Percentiles rank a stretch among this genome's conserved stretches.
These are phyloP conservation scores for Leptinotarsa juncta DNA, from an alignment of 2,888 invertebrate species.

Conservation along the genomic window DNA sequence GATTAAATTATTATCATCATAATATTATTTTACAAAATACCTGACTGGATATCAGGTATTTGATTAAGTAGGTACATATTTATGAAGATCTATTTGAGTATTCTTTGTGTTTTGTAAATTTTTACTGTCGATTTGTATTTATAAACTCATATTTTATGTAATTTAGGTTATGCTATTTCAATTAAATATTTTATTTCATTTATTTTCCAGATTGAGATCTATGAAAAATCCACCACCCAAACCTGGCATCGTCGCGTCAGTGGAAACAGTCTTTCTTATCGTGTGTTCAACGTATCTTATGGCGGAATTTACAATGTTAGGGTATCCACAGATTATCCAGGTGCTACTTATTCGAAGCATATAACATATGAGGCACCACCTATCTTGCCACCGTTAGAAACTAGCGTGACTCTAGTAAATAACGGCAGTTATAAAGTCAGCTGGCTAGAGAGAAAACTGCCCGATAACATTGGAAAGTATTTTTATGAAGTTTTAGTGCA, in stretches of 20 bases:
- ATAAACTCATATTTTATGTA: too few species aligned
- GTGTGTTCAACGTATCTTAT: conserved; percentile 67
- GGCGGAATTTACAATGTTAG: conserved; percentile 70
- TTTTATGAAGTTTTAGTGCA: conserved; percentile 77
- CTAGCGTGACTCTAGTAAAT: conserved; percentile 71
- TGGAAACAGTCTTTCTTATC: conserved; percentile 36
- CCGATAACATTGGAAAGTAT: conserved; percentile 57
- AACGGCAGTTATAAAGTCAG: conserved; percentile 75
- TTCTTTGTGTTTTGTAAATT: too few species aligned
- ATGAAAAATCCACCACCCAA: conserved; percentile 66
- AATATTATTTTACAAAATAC: too few species aligned
- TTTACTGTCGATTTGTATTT: too few species aligned
- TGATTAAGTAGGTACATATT: too few species aligned
- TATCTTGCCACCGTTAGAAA: conserved; percentile 74
- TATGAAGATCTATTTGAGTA: too few species aligned
- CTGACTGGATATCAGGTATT: too few species aligned
- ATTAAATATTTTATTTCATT: conserved; percentile 15
- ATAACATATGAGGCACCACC: conserved; percentile 69
- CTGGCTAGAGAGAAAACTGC: conserved; percentile 72
- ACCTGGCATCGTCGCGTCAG: conserved; percentile 55
- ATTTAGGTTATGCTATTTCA: neutral
- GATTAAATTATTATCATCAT: too few species aligned
- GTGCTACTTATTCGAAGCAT: conserved; percentile 66
- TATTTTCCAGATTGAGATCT: conserved; percentile 49
- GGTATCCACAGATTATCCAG: conserved; percentile 66